phyloP scores from a whole-genome alignment of 1,140 invertebrate genomes.

The Drosophila pectinifera region DNA sequence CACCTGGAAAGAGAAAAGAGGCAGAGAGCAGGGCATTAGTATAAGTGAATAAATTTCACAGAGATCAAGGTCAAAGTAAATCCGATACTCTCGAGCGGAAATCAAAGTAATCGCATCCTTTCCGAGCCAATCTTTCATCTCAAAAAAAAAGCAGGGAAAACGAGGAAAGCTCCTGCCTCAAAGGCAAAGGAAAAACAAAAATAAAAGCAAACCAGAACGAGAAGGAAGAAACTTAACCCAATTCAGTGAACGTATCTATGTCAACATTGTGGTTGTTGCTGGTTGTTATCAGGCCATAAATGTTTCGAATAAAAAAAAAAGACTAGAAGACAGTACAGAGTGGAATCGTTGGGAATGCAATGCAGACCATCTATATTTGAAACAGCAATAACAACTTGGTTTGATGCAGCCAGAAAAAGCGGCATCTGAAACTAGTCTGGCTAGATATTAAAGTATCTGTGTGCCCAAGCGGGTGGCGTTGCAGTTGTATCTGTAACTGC shows the following conservation, averaged over 20 bases:
- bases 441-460: slow-evolving; percentile 55
- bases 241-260: slow-evolving; percentile 51
- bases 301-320: slow-evolving; percentile 41
- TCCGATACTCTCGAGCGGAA: slow-evolving; percentile 8
- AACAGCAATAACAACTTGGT: slow-evolving; percentile 27
- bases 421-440: slow-evolving; percentile 59
- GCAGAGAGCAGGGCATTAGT: slow-evolving; percentile 29
- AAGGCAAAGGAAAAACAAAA: slow-evolving; percentile 20
- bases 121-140: slow-evolving; percentile 30
- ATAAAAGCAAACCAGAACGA: slow-evolving; percentile 9
- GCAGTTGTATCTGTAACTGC: slow-evolving; percentile 24
- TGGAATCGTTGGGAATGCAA: slow-evolving; percentile 26
- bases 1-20: slow-evolving; percentile 42
- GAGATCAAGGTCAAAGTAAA: slow-evolving; percentile 38
- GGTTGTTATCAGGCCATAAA: slow-evolving; percentile 51
- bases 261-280: slow-evolving; percentile 31
- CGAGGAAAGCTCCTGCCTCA: slow-evolving; percentile 5
- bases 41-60: slow-evolving; percentile 46
- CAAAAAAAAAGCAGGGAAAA: not conserved
- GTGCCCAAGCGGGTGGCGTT: slow-evolving; percentile 36
- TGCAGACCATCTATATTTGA: slow-evolving; percentile 46
- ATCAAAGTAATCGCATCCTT: slow-evolving; percentile 39
- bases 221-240: slow-evolving; percentile 45
- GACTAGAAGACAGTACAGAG: slow-evolving; percentile 1
- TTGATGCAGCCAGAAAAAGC: slow-evolving; percentile 21